phyloP scores from a whole-genome alignment of 2,113 vertebrate genomes.

The Lichenostomus cassidix region DNA sequence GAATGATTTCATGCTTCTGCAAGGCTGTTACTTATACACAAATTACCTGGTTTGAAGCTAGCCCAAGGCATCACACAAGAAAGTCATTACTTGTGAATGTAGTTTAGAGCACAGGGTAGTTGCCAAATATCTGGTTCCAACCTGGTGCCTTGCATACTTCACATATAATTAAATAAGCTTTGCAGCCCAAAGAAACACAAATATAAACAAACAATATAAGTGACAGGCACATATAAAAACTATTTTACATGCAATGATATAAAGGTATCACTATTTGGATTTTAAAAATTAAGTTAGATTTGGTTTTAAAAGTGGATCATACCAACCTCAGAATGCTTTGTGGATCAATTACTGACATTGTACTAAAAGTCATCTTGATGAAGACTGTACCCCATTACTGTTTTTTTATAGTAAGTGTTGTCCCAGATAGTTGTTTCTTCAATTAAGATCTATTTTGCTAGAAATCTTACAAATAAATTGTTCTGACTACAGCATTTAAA shows the following conservation, averaged over 20 bases:
- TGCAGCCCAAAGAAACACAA: not conserved
- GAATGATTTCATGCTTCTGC: not conserved
- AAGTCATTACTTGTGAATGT: not conserved
- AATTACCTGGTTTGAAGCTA: not conserved
- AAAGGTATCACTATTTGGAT: not conserved
- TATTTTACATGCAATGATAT: not conserved
- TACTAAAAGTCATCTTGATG: not conserved
- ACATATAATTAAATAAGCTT: not conserved
- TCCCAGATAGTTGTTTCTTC: not conserved
- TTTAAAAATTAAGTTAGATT: not conserved
- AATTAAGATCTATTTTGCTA: not conserved
- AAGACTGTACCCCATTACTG: not conserved
- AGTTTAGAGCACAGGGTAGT: not conserved
- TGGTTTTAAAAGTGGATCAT: not conserved
- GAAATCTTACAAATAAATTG: constrained; percentile 11
- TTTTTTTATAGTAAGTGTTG: not conserved
- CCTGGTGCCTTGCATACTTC: not conserved
- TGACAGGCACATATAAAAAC: not conserved
- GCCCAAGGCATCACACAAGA: not conserved
- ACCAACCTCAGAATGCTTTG: not conserved
- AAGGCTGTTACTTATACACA: not conserved
- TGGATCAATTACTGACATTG: not conserved
- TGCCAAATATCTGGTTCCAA: not conserved
- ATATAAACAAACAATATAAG: not conserved
- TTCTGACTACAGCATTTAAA: not conserved